Percentiles rank a stretch among this genome's conserved stretches.
phyloP scores from a whole-genome alignment of 35 echinoderm and acorn worm species.

The Ophioderma brevispina region DNA sequence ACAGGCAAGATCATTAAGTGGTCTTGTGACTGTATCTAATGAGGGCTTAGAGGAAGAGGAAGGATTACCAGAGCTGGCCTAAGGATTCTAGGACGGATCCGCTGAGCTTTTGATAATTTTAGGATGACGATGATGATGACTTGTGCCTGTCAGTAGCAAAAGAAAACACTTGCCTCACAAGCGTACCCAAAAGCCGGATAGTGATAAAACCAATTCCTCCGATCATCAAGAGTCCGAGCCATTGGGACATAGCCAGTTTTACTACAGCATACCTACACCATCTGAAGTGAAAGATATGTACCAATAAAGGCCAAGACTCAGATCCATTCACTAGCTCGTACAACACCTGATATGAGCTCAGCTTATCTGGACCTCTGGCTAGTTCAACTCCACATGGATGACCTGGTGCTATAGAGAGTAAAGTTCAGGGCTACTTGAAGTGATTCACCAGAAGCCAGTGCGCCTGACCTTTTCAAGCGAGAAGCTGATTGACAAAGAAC shows the following conservation, averaged over 20 bases:
- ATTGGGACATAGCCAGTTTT: constrained; percentile 71
- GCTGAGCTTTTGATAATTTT: constrained; percentile 62
- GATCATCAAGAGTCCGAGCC: constrained; percentile 12
- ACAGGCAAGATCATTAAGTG: constrained; percentile 20
- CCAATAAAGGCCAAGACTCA: constrained; percentile 22
- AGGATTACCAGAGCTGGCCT: constrained; percentile 31
- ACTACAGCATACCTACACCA: constrained; percentile 90
- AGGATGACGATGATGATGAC: constrained; percentile 54
- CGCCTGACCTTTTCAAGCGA: neutral
- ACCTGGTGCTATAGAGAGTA: constrained; percentile 4
- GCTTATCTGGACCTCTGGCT: constrained; percentile 76
- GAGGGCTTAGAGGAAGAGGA: constrained; percentile 49
- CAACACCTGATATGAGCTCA: constrained; percentile 28
- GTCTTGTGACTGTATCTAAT: constrained; percentile 52
- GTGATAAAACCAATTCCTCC: neutral
- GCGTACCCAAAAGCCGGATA: constrained; percentile 38
- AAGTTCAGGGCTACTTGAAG: neutral
- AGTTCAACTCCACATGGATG: constrained; percentile 38
- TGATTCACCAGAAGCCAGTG: neutral
- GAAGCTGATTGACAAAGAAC: constrained; percentile 9
- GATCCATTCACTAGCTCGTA: neutral
- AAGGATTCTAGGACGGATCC: constrained; percentile 64
- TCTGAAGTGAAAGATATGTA: constrained; percentile 85
- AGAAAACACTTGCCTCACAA: constrained; percentile 23
- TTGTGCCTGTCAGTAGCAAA: constrained; percentile 3